Conservation (phyloP, 1,140 invertebrate species). For the Latrodectus geometricus region DNA sequence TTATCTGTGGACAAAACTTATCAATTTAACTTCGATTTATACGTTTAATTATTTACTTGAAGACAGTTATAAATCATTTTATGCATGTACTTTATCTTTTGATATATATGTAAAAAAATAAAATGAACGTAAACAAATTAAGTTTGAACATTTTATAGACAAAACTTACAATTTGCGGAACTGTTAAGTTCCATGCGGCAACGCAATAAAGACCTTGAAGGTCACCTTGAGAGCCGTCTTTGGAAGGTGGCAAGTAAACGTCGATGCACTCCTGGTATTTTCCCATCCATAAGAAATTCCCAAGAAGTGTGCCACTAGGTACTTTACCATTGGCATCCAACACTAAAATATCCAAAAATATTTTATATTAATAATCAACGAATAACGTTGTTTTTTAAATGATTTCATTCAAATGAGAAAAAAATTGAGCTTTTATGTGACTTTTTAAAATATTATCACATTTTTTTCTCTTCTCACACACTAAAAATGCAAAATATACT, state of each 20-base stretch:
- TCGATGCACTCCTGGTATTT: constrained; percentile 53
- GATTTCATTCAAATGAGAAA: too few relatives aligned
- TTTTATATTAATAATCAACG: neutral
- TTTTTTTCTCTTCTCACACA: neutral
- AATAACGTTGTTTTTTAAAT: neutral
- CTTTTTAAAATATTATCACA: neutral
- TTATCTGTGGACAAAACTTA: too few relatives aligned
- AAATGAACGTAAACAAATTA: too few relatives aligned
- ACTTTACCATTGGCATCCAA: constrained; percentile 51
- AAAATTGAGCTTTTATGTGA: neutral
- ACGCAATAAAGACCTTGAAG: constrained; percentile 11
- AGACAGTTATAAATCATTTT: too few relatives aligned
- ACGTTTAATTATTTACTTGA: too few relatives aligned
- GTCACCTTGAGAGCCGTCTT: neutral
- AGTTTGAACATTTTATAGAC: too few relatives aligned
- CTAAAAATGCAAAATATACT: neutral
- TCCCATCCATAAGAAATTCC: constrained; percentile 51
- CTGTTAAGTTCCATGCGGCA: constrained; percentile 6
- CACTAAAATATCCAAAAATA: constrained; percentile 21
- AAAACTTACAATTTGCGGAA: neutral
- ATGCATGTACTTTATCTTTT: too few relatives aligned
- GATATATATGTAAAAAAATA: too few relatives aligned
- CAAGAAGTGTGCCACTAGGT: constrained; percentile 36
- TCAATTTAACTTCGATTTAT: too few relatives aligned
- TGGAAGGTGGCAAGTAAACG: neutral